Evolutionary conservation across 2,888 invertebrate species (phyloP), one percentile per base, ranked within the genome.

Genomic region (Mellilla xanthometata): DNA sequence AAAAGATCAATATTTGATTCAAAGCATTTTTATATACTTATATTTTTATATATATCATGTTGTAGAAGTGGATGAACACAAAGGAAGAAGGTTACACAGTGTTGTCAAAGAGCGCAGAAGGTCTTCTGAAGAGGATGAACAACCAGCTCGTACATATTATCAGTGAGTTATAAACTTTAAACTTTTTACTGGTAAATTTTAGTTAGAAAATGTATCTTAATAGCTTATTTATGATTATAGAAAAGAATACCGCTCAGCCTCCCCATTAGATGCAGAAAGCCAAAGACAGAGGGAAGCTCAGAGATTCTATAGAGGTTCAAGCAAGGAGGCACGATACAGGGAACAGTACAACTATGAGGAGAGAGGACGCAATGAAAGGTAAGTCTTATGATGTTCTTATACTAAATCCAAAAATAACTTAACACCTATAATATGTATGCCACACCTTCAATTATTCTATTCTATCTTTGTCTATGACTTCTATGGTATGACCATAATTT

Each of bases 221-320:
- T n/a, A n/a, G n/a, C n/a, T n/a, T n/a, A n/a, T n/a, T 34, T 41
- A 2, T 34, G 6, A 19, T 12, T 51, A 28, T 62, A 86, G 84
- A 58, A 82, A 84, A 57, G 85, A 86, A 79, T 58, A 68, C 19
- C 72, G 68, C 22, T 76, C 85, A 27, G 72, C 53, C 23, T 72
- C 81, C 3, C 55, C 53, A 2, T 70, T 61, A 38, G 79, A 81
- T 35, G 75, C 76, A 68, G 80, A 77, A 11, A 74, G 81, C 34
- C 80, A 79, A 13, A 71, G 85, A 38, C 80, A 81, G 54, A 60
- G 75, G 26, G 88, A 88, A 66, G 79, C 83, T 6, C 82, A 86
- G 54, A 68, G 87, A 4, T 89, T 87, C 56, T 88, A 89, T 52
- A 63, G 87, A 8, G 87, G 86, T 7, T 85, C 87, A 15, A 88